Percentiles rank a stretch among this genome's conserved stretches.
Evolutionary conservation across 1,140 invertebrate genomes (phyloP).

Genomic region (Polypedilum pembai): DNA sequence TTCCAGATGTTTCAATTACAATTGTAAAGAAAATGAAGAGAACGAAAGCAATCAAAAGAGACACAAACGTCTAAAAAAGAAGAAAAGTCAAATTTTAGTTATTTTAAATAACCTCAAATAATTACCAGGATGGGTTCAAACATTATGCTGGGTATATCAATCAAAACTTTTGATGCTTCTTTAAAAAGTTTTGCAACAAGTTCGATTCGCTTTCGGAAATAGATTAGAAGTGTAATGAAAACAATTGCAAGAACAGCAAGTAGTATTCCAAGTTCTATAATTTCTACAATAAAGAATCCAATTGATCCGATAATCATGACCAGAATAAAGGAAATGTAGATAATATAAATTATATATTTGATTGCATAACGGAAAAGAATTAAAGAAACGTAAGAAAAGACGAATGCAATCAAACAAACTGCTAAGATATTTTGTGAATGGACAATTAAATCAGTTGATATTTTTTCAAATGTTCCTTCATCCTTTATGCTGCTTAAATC

Average conservation of each 20-base stretch:
- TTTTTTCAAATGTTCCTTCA: background rate
- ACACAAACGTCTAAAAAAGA: slow-evolving; percentile 55
- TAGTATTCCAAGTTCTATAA: background rate
- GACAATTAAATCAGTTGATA: background rate
- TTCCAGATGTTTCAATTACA: slow-evolving; percentile 56
- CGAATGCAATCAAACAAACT: background rate
- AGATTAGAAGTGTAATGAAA: background rate
- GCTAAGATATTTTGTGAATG: background rate
- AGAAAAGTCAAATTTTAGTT: slow-evolving; percentile 23
- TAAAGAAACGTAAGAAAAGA: background rate
- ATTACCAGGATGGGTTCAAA: slow-evolving; percentile 64
- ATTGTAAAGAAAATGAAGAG: slow-evolving; percentile 54
- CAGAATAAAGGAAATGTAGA: background rate
- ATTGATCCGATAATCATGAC: background rate
- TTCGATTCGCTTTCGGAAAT: slow-evolving; percentile 56
- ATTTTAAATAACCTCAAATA: slow-evolving; percentile 30
- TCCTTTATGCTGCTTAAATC: background rate
- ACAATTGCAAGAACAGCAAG: background rate
- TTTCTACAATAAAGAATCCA: background rate
- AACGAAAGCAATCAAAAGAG: slow-evolving; percentile 48
- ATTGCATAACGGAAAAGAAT: background rate
- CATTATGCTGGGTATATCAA: slow-evolving; percentile 59
- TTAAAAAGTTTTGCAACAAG: slow-evolving; percentile 63
- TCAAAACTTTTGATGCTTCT: slow-evolving; percentile 67
- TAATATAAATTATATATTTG: background rate